Percentiles rank a stretch among this genome's conserved stretches.
Evolutionary conservation across 2,797 vertebrate species (phyloP).

Genomic region (Tapera naevia): DNA sequence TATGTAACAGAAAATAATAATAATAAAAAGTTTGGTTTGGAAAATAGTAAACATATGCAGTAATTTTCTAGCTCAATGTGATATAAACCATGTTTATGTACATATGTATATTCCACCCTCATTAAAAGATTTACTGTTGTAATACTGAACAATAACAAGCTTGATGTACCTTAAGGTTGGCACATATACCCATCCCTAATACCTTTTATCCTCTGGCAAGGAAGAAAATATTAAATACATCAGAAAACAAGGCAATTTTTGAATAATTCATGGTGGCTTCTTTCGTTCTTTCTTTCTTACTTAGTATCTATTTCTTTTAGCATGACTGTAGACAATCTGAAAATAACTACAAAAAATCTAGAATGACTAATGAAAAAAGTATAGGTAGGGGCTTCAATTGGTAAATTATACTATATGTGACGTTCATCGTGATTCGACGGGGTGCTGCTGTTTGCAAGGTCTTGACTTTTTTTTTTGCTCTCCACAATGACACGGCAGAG

Average conservation of each 20-base stretch:
- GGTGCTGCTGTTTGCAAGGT: neutral
- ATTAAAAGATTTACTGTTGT: neutral
- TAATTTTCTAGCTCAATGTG: neutral
- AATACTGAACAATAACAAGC: neutral
- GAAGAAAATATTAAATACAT: constrained; percentile 44
- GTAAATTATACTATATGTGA: neutral
- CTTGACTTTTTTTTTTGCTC: neutral
- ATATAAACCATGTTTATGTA: neutral
- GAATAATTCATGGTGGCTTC: constrained; percentile 58
- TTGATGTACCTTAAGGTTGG: neutral
- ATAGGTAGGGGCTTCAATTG: neutral
- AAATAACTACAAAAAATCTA: neutral
- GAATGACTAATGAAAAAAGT: neutral
- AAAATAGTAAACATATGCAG: neutral
- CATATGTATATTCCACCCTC: neutral
- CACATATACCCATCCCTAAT: neutral
- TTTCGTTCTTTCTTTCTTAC: constrained; percentile 53
- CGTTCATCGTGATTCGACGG: neutral
- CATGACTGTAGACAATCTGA: no score
- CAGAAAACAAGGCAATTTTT: constrained; percentile 33
- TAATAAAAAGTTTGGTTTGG: neutral
- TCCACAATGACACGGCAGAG: neutral
- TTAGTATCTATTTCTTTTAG: constrained; percentile 57
- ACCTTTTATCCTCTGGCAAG: constrained; percentile 17
- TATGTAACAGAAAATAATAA: neutral